phyloP scores from a whole-genome alignment of 2,888 invertebrate genomes.

The Quadroppia sp. region DNA sequence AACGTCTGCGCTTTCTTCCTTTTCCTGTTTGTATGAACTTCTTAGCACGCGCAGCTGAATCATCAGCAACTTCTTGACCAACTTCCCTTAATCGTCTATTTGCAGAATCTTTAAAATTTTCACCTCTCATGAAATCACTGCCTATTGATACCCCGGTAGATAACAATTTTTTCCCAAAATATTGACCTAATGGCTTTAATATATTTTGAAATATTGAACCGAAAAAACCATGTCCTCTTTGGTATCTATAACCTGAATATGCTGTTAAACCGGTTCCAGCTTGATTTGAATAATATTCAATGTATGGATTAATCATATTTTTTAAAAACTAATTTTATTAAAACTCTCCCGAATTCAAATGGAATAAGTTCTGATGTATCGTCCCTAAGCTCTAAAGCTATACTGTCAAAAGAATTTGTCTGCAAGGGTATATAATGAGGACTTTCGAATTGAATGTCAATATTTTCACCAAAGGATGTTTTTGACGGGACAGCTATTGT shows the following conservation, averaged over 20 bases:
- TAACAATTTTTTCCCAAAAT: neutral
- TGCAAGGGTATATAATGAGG: no score
- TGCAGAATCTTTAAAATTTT: neutral
- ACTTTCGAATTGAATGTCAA: no score
- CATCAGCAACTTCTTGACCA: neutral
- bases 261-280: conserved; percentile 18
- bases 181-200: no score
- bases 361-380: no score
- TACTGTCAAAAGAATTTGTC: no score
- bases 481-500: no score
- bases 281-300: conserved; percentile 25
- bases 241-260: conserved; percentile 11
- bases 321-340: no score
- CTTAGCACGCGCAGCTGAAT: neutral
- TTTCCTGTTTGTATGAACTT: neutral
- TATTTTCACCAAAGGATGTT: no score
- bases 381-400: no score
- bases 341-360: no score
- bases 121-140: neutral
- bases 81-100: neutral
- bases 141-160: neutral
- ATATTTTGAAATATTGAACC: no score
- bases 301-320: conserved; percentile 4
- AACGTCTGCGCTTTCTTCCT: neutral
- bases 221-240: conserved; percentile 27